phyloP scores from a whole-genome alignment of 2,888 invertebrate species.

The Drosophila helvetica region DNA sequence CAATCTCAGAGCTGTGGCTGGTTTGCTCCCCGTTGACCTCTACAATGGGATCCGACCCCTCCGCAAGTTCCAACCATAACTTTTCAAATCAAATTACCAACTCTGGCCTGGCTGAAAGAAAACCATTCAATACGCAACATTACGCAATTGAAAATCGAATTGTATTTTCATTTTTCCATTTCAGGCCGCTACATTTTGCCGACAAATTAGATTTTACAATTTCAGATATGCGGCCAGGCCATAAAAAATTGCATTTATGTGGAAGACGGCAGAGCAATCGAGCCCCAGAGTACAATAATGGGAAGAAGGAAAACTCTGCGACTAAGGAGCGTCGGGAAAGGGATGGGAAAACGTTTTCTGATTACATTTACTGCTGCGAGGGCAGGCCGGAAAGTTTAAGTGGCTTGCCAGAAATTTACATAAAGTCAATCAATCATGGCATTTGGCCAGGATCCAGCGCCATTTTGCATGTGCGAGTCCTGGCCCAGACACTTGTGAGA shows the following conservation, averaged over 20 bases:
- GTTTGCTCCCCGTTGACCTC: conserved; percentile 2
- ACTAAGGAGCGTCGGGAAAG: not conserved
- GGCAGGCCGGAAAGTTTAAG: conserved; percentile 44
- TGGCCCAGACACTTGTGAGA: conserved; percentile 63
- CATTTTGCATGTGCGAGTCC: conserved; percentile 71
- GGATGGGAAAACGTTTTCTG: conserved; percentile 41
- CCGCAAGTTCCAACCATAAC: conserved; percentile 50
- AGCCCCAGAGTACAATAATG: conserved; percentile 71
- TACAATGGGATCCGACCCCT: conserved; percentile 21
- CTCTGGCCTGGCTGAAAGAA: conserved; percentile 10
- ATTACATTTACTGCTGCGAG: conserved; percentile 45
- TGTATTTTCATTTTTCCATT: conserved; percentile 54
- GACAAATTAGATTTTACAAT: conserved; percentile 74
- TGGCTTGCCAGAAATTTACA: conserved; percentile 74
- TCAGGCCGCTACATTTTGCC: conserved; percentile 44
- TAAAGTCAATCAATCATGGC: conserved; percentile 78
- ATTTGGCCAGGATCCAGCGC: conserved; percentile 52
- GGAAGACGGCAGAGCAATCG: conserved; percentile 39
- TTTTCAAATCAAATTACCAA: conserved; percentile 62
- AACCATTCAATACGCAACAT: conserved; percentile 72
- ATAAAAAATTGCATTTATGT: conserved; percentile 63
- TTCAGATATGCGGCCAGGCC: conserved; percentile 34
- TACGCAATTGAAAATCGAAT: conserved; percentile 76
- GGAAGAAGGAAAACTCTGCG: conserved; percentile 19
- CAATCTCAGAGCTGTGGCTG: not conserved